Percentiles rank a stretch among this genome's conserved stretches.
Conservation (phyloP, 2,113 vertebrate species). For the mouse (Mus musculus) region GRCm39 chr5:18774501-18775000, state of each 20-base stretch:
- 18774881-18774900: background rate
- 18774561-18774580: background rate
- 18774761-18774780: background rate
- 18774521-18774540: background rate
- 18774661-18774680: background rate
- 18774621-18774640: background rate
- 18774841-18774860: background rate
- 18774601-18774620: background rate
- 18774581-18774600: background rate
- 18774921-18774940: background rate
- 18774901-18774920: background rate
- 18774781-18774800: background rate
- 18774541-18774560: background rate
- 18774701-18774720: background rate
- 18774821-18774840: background rate
- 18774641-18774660: background rate
- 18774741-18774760: background rate
- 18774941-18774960: background rate
- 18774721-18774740: background rate
- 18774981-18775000: background rate
- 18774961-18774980: background rate
- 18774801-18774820: background rate
- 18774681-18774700: background rate
- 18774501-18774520: background rate
- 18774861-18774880: background rate